Conservation (phyloP, 2,888 invertebrate genomes). For the Tenthredo mesomela region DNA sequence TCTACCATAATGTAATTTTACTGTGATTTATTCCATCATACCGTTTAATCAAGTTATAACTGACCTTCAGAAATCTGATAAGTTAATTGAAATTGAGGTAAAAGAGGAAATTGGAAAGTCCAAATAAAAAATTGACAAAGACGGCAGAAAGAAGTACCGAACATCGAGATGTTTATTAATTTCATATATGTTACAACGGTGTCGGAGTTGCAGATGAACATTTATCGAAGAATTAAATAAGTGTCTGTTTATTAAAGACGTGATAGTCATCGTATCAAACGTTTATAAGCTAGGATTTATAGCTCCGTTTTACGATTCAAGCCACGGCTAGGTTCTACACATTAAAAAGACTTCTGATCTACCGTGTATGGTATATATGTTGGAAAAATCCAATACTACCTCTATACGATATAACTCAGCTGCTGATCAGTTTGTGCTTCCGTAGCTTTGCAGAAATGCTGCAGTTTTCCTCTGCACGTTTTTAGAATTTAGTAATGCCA, state of each 20-base stretch:
- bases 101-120: background rate
- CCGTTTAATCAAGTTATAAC: conserved; percentile 14
- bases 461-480: conserved; percentile 8
- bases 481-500: background rate
- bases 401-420: conserved; percentile 21
- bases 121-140: background rate
- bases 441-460: conserved; percentile 8
- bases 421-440: conserved; percentile 7
- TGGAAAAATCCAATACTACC: conserved; percentile 4
- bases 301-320: conserved; percentile 12
- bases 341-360: conserved; percentile 22
- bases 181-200: background rate
- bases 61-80: background rate
- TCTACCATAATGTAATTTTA: conserved; percentile 3
- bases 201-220: conserved; percentile 16
- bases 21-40: conserved; percentile 28
- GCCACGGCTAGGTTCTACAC: conserved; percentile 9
- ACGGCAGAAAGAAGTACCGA: background rate
- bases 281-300: conserved; percentile 19
- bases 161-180: conserved; percentile 3
- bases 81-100: conserved; percentile 8
- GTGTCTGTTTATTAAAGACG: conserved; percentile 11
- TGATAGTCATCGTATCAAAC: conserved; percentile 18
- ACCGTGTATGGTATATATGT: background rate
- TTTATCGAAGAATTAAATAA: conserved; percentile 19